Conservation (phyloP, 2,797 vertebrate species). For the Lepus townsendii region DNA sequence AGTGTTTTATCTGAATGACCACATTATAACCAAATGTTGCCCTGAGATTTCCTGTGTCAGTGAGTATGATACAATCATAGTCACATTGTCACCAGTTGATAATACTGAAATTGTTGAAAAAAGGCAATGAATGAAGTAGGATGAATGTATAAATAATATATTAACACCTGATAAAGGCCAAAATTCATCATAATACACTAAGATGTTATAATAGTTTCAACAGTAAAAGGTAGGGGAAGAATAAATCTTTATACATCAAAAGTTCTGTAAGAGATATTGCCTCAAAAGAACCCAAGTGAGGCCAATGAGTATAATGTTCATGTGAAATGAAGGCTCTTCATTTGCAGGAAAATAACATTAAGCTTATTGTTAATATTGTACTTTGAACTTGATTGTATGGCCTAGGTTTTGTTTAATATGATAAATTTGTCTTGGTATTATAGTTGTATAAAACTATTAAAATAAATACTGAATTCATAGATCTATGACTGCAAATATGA, state of each 20-base stretch:
- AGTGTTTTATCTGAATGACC: not conserved
- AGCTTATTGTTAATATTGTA: not conserved
- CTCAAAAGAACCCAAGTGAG: not conserved
- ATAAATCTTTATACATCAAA: not conserved
- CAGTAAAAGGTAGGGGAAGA: not conserved
- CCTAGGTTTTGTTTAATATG: slow-evolving; percentile 9
- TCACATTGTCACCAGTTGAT: not conserved
- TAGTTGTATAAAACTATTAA: not conserved
- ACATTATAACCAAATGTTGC: not conserved
- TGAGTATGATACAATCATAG: not conserved
- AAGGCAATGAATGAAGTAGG: not conserved
- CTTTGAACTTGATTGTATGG: slow-evolving; percentile 17
- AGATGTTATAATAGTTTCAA: not conserved
- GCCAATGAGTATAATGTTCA: not conserved
- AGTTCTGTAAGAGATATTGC: not conserved
- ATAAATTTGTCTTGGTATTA: not conserved
- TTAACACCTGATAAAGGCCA: not conserved
- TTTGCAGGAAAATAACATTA: not conserved
- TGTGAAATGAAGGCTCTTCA: not conserved
- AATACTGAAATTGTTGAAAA: not conserved
- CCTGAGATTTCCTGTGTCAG: not conserved
- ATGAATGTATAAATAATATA: not conserved
- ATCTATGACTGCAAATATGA: not conserved
- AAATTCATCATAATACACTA: not conserved
- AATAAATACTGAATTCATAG: not conserved